These are phyloP conservation scores for Ophioderma brevispina DNA, from an alignment of 35 echinoderm and acorn worm genomes.

Conservation along the genomic window DNA sequence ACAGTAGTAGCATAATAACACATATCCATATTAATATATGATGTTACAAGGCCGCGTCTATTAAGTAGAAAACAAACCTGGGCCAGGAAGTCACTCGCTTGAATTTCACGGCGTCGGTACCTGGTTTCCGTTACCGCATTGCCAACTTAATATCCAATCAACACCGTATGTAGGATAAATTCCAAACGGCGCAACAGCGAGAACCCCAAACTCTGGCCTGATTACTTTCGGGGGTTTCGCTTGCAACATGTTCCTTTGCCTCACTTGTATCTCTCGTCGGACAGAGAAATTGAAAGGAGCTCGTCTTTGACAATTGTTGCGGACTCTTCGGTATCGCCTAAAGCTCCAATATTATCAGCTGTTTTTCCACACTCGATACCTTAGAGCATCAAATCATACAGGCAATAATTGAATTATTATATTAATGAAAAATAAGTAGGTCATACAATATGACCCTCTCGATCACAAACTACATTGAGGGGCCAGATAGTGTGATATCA, in stretches of 20 bases:
- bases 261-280: neutral
- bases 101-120: neutral
- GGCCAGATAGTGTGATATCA: neutral
- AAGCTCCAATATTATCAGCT: neutral
- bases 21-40: no score
- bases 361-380: neutral
- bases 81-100: neutral
- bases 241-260: neutral
- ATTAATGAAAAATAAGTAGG: neutral
- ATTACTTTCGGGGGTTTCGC: no score
- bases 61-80: neutral
- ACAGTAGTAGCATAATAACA: no score
- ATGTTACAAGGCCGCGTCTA: neutral
- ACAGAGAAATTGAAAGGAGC: neutral
- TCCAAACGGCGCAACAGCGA: no score
- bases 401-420: constrained; percentile 1
- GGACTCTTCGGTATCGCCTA: neutral
- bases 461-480: neutral
- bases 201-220: no score
- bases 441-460: neutral
- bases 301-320: neutral
- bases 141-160: neutral
- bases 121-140: neutral
- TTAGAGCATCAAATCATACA: neutral
- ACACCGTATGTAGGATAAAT: no score